Evolutionary conservation across 2,797 vertebrate species (phyloP).

Genomic region (Acipenser transmontanus): DNA sequence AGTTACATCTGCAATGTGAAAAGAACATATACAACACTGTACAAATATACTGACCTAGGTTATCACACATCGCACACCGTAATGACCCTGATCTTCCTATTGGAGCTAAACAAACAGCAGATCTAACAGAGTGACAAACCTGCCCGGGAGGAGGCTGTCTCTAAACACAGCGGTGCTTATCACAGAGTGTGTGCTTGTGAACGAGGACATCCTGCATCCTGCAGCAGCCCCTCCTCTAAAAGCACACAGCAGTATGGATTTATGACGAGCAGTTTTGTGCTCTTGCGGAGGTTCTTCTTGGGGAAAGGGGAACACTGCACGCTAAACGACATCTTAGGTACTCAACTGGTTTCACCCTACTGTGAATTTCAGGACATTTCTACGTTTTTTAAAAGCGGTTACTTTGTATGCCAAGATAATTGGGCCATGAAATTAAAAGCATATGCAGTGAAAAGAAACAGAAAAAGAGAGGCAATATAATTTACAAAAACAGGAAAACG

Average conservation of each 20-base stretch:
- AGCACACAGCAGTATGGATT: neutral
- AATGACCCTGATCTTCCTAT: no score
- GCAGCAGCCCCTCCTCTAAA: no score
- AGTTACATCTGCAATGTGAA: no score
- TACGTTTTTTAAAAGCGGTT: neutral
- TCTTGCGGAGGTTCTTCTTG: neutral
- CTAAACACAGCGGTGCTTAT: no score
- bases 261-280: neutral
- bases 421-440: slow-evolving; percentile 34
- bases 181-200: no score
- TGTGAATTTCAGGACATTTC: neutral
- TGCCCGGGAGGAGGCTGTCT: no score
- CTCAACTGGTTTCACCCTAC: slow-evolving; percentile 14
- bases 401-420: neutral
- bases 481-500: slow-evolving; percentile 33
- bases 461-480: slow-evolving; percentile 20
- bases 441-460: slow-evolving; percentile 18
- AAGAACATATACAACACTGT: no score
- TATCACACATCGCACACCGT: no score
- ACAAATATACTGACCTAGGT: no score
- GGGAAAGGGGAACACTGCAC: neutral
- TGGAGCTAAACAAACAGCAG: no score
- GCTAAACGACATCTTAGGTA: slow-evolving; percentile 20
- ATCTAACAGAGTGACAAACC: no score
- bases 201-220: no score